phyloP scores from a whole-genome alignment of 2,888 invertebrate genomes.

The Tachystola acroxantha region DNA sequence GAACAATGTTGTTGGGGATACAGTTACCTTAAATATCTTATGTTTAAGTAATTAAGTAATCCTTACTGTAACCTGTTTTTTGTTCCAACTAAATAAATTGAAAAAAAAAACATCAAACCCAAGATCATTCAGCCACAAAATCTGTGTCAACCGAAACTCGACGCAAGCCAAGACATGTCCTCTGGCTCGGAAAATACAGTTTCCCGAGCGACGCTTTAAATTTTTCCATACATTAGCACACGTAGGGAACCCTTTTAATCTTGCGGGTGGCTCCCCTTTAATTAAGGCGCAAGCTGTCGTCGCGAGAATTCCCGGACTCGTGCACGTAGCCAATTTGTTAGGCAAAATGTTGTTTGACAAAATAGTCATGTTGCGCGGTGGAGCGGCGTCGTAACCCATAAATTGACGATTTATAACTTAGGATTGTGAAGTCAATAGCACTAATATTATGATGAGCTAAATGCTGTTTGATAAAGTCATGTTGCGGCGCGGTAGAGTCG shows the following conservation, averaged over 20 bases:
- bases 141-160: not conserved
- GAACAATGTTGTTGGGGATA: too few species aligned
- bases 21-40: too few species aligned
- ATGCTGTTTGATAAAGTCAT: too few species aligned
- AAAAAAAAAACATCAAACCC: too few species aligned
- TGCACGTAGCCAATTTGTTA: conserved; percentile 30
- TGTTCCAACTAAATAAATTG: too few species aligned
- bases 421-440: too few species aligned
- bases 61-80: too few species aligned
- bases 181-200: conserved; percentile 3
- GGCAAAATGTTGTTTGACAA: conserved; percentile 22
- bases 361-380: conserved; percentile 15
- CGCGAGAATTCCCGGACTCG: conserved; percentile 6
- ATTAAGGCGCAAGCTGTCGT: conserved; percentile 29
- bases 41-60: too few species aligned
- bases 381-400: not conserved
- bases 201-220: conserved; percentile 4
- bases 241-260: conserved; percentile 22
- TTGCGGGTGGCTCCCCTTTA: conserved; percentile 18
- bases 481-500: too few species aligned
- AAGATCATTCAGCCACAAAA: too few species aligned
- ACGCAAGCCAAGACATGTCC: not conserved
- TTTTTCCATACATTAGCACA: conserved; percentile 21
- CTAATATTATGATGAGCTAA: too few species aligned
- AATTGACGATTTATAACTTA: not conserved